Evolutionary conservation across 2,113 vertebrate genomes (phyloP).

Genomic region (Terrapene triunguis): DNA sequence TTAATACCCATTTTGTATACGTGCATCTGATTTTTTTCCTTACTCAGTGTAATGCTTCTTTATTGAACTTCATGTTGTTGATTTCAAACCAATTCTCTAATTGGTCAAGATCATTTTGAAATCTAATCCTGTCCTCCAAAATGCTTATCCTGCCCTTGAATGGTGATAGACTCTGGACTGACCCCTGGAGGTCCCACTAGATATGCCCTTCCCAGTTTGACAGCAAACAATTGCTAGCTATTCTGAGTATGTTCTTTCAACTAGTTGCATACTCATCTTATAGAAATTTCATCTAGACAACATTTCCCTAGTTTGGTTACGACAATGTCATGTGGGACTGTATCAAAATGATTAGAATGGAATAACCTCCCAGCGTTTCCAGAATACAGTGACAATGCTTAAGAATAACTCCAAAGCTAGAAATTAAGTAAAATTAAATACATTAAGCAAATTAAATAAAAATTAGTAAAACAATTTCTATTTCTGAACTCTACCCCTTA

Average conservation of each 20-base stretch:
- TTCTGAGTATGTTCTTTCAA: background rate
- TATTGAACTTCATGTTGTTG: background rate
- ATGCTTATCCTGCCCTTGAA: background rate
- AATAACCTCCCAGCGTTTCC: background rate
- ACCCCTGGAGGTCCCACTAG: background rate
- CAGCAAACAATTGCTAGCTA: background rate
- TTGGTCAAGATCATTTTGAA: background rate
- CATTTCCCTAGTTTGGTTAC: background rate
- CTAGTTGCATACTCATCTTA: background rate
- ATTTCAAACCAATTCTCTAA: background rate
- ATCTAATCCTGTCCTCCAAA: background rate
- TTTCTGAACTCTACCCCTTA: background rate
- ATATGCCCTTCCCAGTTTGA: background rate
- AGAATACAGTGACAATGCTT: background rate
- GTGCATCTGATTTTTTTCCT: background rate
- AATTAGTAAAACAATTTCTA: background rate
- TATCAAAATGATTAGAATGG: background rate
- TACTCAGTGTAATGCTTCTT: background rate
- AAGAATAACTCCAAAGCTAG: background rate
- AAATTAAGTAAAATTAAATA: background rate
- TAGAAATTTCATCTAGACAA: background rate
- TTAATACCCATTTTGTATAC: background rate
- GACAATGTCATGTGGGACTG: background rate
- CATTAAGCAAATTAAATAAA: background rate
- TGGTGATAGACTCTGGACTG: background rate